Evolutionary conservation across 2,888 invertebrate species (phyloP).

Genomic region (Colostygia pectinataria): DNA sequence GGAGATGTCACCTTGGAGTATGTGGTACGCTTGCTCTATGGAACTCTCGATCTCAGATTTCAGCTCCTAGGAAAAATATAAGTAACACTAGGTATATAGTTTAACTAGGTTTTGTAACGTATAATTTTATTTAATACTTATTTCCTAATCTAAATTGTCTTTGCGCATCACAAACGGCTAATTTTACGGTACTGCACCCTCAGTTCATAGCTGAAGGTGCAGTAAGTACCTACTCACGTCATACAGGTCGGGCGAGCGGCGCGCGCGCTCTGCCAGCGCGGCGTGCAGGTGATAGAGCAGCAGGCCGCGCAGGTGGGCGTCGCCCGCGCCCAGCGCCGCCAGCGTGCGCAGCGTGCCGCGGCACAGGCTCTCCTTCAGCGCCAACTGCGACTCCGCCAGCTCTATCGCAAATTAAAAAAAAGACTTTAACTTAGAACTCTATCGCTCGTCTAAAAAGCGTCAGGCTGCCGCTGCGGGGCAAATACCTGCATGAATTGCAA

Average conservation of each 20-base stretch:
- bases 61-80: conserved; percentile 60
- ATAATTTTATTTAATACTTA: too few species aligned
- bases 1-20: conserved; percentile 80
- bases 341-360: conserved; percentile 82
- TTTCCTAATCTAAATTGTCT: too few species aligned
- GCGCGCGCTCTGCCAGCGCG: conserved; percentile 77
- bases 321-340: conserved; percentile 83
- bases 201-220: too few species aligned
- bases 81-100: too few species aligned
- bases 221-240: conserved; percentile 62
- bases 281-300: conserved; percentile 79
- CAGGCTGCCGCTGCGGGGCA: too few species aligned
- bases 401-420: conserved; percentile 60
- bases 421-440: background rate
- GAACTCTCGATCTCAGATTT: conserved; percentile 73
- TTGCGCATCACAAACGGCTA: too few species aligned
- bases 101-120: too few species aligned
- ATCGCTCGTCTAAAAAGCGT: too few species aligned
- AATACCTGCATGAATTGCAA: too few species aligned
- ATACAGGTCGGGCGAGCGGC: conserved; percentile 71
- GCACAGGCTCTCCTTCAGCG: conserved; percentile 84
- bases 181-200: too few species aligned
- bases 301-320: conserved; percentile 77
- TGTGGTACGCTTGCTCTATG: conserved; percentile 77
- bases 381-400: conserved; percentile 81